Base-by-base conservation (phyloP, 2,797 vertebrate genomes). In the Sebastes nivosus region DNA sequence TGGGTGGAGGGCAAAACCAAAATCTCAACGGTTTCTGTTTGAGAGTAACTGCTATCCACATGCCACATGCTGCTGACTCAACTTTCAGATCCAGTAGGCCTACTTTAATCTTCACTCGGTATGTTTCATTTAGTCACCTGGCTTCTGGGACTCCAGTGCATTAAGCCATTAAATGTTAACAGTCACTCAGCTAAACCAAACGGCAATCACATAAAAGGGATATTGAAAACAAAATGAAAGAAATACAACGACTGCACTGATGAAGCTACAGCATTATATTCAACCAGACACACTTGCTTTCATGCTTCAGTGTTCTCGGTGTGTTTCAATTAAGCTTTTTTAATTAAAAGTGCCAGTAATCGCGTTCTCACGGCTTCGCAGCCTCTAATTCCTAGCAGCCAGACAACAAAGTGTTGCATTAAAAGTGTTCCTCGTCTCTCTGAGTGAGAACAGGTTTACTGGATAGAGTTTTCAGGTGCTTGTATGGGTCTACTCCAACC, bases 331-430 rank as follows among this genome's bases (percentile, higher is more conserved):
- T n/a, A 67, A 54, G 29, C 60, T 52, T 38, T 79, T 85, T 86
- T 77, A 64, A 87, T 88, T 90, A 80, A 81, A 87, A 75, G 79
- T 22, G 83, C 1, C 42, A 46, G 34, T 66, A 42, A 74, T 84
- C 61, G n/a, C 61, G 9, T 73, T 8, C 60, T 72, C n/a, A 65
- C 83, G 83, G 36, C 72, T 79, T 13, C 2, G 11, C 64, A 7
- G 22, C 46, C 20, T 82, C 22, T 30, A 4, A 63, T 79, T 59
- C 34, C 8, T 72, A n/a, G 46, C 79, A 72, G 79, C 38, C 72
- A 83, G 36, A 76, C 1, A 59, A 27, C 29, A 67, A 61, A 74
- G 80, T 82, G 71, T 73, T 77, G 77, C 64, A 57, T 74, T 81
- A 24, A 50, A 42, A 65, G 46, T 27, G 54, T 66, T 42, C 38